These are phyloP conservation scores for Pteromalus puparum DNA, from an alignment of 1,140 invertebrate species.

Conservation along the genomic window DNA sequence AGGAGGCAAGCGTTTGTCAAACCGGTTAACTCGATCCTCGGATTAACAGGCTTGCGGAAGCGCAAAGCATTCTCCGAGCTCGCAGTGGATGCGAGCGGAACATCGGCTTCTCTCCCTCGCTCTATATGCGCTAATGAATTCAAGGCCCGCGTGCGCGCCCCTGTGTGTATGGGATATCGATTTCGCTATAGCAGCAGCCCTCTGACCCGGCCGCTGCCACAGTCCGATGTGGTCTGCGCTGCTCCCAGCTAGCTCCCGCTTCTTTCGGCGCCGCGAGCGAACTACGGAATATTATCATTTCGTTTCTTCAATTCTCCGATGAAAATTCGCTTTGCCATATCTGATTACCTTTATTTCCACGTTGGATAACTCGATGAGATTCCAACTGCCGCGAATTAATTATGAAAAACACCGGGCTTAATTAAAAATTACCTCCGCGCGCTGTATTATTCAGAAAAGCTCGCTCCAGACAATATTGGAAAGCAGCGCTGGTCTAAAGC, in stretches of 20 bases:
- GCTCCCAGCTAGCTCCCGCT: neutral
- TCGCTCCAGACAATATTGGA: neutral
- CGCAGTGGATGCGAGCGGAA: neutral
- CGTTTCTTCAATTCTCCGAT: too few relatives aligned
- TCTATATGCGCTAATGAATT: constrained; percentile 32
- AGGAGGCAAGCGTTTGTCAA: constrained; percentile 32
- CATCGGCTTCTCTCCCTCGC: too few relatives aligned
- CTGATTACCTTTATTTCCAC: too few relatives aligned
- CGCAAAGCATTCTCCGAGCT: constrained; percentile 11
- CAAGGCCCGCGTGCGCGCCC: constrained; percentile 5
- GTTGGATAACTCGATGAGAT: too few relatives aligned
- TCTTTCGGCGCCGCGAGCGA: neutral
- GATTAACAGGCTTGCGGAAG: constrained; percentile 38
- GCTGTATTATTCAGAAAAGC: neutral
- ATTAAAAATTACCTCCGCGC: too few relatives aligned
- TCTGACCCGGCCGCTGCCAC: neutral
- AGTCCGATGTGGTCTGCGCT: neutral
- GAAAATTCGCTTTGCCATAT: too few relatives aligned
- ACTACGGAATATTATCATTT: neutral
- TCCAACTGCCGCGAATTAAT: too few relatives aligned
- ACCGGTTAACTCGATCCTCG: constrained; percentile 40
- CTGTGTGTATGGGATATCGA: constrained; percentile 1
- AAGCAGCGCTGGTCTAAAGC: too few relatives aligned
- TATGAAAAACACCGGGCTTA: too few relatives aligned
- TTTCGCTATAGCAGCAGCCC: neutral